Conservation (phyloP, 2,888 invertebrate genomes). For the Drosophila antonietae region DNA sequence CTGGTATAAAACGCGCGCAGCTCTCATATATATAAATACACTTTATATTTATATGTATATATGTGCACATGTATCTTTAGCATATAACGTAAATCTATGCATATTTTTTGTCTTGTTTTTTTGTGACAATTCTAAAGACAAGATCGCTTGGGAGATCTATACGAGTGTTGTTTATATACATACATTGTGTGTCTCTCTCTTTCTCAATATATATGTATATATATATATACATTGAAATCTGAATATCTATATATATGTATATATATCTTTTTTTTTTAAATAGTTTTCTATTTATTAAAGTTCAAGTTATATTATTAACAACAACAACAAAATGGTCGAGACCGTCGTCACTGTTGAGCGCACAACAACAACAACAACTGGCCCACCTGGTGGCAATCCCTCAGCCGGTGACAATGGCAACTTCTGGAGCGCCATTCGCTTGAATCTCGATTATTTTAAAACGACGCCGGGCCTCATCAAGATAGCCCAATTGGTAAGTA, state of each 20-base stretch:
- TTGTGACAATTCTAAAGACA: slow-evolving; percentile 47
- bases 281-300: slow-evolving; percentile 41
- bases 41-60: slow-evolving; percentile 8
- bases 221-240: slow-evolving; percentile 19
- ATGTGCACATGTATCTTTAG: slow-evolving; percentile 29
- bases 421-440: slow-evolving; percentile 88
- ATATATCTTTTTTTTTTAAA: slow-evolving; percentile 29
- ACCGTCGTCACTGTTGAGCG: slow-evolving; percentile 92
- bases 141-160: slow-evolving; percentile 16
- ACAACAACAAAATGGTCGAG: slow-evolving; percentile 90
- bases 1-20: slow-evolving; percentile 35
- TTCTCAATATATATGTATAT: background rate
- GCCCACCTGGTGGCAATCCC: slow-evolving; percentile 75
- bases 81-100: slow-evolving; percentile 22
- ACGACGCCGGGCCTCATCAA: slow-evolving; percentile 93
- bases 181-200: background rate
- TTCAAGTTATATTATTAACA: slow-evolving; percentile 18
- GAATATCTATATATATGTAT: slow-evolving; percentile 23
- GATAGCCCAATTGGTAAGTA: slow-evolving; percentile 91
- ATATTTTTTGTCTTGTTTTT: slow-evolving; percentile 50
- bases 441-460: slow-evolving; percentile 92
- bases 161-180: slow-evolving; percentile 37
- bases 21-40: slow-evolving; percentile 32
- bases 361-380: slow-evolving; percentile 85
- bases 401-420: slow-evolving; percentile 82